phyloP scores from a whole-genome alignment of 2,797 vertebrate genomes.

The Periophthalmus magnuspinnatus region DNA sequence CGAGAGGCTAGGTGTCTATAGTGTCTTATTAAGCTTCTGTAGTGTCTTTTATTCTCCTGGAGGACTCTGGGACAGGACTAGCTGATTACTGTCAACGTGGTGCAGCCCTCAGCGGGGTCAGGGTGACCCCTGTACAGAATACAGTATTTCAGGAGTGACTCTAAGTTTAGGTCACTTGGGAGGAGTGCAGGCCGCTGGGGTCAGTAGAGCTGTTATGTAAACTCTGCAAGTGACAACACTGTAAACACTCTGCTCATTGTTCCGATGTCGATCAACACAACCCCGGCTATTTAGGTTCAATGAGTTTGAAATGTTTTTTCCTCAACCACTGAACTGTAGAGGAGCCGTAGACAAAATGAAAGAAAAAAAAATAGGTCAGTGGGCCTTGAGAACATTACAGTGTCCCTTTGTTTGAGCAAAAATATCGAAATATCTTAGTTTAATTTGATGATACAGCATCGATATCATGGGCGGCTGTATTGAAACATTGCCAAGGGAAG shows the following conservation, averaged over 20 bases:
- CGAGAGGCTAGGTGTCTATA: neutral
- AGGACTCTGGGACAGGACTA: neutral
- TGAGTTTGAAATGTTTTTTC: too few relatives aligned
- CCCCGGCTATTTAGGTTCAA: neutral
- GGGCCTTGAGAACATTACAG: neutral
- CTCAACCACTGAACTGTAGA: too few relatives aligned
- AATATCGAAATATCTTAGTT: too few relatives aligned
- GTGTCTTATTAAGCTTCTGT: constrained; percentile 1
- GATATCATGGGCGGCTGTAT: too few relatives aligned
- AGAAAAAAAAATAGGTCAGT: neutral
- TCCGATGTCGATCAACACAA: neutral
- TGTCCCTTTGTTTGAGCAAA: neutral
- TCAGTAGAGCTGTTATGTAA: too few relatives aligned
- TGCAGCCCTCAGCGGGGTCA: constrained; percentile 1
- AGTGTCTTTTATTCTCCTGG: constrained; percentile 26
- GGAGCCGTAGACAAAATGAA: too few relatives aligned
- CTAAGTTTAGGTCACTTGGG: neutral
- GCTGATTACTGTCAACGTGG: constrained; percentile 7
- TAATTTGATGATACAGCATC: too few relatives aligned
- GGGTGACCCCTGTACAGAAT: constrained; percentile 2
- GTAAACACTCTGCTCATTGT: neutral
- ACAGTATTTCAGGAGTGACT: neutral
- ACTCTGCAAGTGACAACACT: neutral
- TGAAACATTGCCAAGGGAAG: too few relatives aligned
- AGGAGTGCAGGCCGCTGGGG: constrained; percentile 1